Percentiles rank a stretch among this genome's conserved stretches.
Evolutionary conservation across 2,113 vertebrate genomes (phyloP).

Genomic region (Coturnix japonica): DNA sequence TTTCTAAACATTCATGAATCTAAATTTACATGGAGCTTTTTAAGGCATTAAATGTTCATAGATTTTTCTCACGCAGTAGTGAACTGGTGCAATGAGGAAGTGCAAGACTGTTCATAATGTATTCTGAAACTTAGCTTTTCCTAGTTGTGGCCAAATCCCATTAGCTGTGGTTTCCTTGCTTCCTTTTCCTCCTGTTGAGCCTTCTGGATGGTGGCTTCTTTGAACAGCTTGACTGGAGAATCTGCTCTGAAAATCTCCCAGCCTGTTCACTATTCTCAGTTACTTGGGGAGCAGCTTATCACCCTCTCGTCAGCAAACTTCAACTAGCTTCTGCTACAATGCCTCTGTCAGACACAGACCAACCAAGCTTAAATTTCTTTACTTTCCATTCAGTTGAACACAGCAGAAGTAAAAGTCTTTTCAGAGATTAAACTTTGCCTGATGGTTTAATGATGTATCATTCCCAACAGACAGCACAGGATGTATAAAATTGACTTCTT

Average conservation of each 20-base stretch:
- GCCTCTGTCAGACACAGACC: accelerated
- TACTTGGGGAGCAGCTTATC: slow-evolving; percentile 7
- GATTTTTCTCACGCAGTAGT: slow-evolving; percentile 29
- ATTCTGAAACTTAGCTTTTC: slow-evolving; percentile 30
- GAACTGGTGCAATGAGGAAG: slow-evolving; percentile 29
- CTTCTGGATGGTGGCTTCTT: slow-evolving; percentile 37
- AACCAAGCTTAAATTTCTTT: background rate
- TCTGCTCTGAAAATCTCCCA: background rate
- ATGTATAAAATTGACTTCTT: background rate
- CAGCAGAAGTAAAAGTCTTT: background rate
- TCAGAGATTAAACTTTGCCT: background rate
- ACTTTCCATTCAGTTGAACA: background rate
- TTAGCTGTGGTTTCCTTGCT: slow-evolving; percentile 50
- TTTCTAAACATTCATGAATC: slow-evolving; percentile 32
- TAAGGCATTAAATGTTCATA: slow-evolving; percentile 38
- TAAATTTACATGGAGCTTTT: slow-evolving; percentile 30
- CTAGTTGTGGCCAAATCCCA: slow-evolving; percentile 42
- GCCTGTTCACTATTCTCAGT: background rate
- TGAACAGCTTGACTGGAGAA: slow-evolving; percentile 44
- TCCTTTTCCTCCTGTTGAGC: slow-evolving; percentile 46
- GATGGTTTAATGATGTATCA: background rate
- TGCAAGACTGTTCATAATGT: background rate
- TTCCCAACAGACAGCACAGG: background rate
- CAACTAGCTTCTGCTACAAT: background rate
- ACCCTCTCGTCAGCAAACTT: background rate